Evolutionary conservation across 2,888 invertebrate genomes (phyloP).

Genomic region (Trypoxylon attenuatum): DNA sequence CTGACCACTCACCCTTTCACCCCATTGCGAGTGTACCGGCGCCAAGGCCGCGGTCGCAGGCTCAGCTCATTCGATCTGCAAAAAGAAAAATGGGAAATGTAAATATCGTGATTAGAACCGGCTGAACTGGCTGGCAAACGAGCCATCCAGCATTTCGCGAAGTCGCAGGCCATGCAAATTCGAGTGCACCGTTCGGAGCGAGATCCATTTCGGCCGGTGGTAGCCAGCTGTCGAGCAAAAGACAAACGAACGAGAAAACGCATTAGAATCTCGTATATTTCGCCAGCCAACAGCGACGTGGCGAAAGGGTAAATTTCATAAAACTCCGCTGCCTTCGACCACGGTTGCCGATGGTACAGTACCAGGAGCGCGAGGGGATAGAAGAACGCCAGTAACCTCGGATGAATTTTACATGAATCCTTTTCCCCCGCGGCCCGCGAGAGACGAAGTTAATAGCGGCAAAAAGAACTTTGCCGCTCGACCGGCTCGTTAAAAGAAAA

Average conservation of each 20-base stretch:
- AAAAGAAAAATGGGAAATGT: constrained; percentile 9
- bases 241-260: constrained; percentile 4
- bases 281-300: constrained; percentile 8
- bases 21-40: constrained; percentile 33
- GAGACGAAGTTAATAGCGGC: constrained; percentile 60
- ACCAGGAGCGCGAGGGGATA: not conserved
- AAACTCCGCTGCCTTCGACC: constrained; percentile 42
- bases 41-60: constrained; percentile 13
- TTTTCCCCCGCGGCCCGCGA: constrained; percentile 38
- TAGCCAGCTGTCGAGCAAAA: not conserved
- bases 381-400: constrained; percentile 43
- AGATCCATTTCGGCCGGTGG: not conserved
- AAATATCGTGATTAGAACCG: not conserved
- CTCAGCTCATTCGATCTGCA: constrained; percentile 45
- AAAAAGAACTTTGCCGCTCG: constrained; percentile 61
- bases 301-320: constrained; percentile 54
- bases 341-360: not conserved
- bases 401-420: constrained; percentile 70
- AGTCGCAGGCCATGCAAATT: not conserved
- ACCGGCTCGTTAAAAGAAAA: constrained; percentile 56
- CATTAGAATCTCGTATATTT: constrained; percentile 27
- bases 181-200: not conserved
- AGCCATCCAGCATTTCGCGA: too few species aligned
- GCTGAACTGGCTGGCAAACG: too few species aligned
- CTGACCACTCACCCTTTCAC: constrained; percentile 44